Percentiles rank a stretch among this genome's conserved stretches.
phyloP scores from a whole-genome alignment of 2,113 vertebrate genomes.

The Melanostigma gelatinosum region DNA sequence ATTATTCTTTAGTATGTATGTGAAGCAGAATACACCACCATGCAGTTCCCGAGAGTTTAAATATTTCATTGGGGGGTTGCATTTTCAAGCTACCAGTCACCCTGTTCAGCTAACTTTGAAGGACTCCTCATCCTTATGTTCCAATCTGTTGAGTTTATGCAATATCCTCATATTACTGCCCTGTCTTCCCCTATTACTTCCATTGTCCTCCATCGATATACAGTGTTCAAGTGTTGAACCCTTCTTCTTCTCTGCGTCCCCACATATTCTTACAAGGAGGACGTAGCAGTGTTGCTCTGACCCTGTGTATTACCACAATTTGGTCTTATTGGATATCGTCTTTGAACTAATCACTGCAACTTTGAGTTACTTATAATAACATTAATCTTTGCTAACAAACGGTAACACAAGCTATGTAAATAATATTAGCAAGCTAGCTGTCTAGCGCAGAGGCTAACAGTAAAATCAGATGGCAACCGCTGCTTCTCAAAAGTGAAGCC shows the following conservation, averaged over 20 bases:
- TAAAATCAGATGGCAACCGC: not conserved
- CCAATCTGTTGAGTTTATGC: slow-evolving; percentile 23
- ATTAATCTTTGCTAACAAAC: not conserved
- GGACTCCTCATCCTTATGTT: slow-evolving; percentile 35
- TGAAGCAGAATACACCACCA: slow-evolving; percentile 35
- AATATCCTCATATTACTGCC: not conserved
- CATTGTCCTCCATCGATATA: not conserved
- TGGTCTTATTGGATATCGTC: not conserved
- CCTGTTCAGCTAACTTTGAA: slow-evolving; percentile 47
- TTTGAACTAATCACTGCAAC: not conserved
- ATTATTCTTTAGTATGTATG: slow-evolving; percentile 11
- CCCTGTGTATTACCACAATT: not conserved
- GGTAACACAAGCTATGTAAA: not conserved
- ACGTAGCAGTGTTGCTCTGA: not conserved
- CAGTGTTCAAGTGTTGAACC: not conserved
- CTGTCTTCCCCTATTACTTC: not conserved
- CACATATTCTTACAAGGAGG: not conserved
- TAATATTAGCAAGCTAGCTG: not conserved
- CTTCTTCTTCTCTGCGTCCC: slow-evolving; percentile 4
- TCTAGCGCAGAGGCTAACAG: not conserved
- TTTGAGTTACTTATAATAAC: not conserved
- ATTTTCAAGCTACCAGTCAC: slow-evolving; percentile 43
- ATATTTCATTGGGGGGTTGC: slow-evolving; percentile 62
- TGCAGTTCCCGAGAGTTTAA: slow-evolving; percentile 47
- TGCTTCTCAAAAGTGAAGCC: not conserved